phyloP scores from a whole-genome alignment of 2,797 vertebrate species.

The Chromobotia macracanthus region DNA sequence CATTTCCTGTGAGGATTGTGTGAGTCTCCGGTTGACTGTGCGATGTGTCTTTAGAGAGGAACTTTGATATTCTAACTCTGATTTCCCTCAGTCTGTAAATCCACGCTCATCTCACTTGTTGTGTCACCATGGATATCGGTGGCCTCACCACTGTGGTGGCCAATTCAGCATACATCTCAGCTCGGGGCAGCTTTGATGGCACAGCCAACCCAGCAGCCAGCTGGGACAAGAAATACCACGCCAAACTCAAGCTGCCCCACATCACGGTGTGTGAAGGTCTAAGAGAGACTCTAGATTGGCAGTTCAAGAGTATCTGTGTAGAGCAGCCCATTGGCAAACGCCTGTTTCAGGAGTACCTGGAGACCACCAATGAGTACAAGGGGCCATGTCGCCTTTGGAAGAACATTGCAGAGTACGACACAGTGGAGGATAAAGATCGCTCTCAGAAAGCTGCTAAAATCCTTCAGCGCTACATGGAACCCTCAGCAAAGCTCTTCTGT shows the following conservation, averaged over 20 bases:
- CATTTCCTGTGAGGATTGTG: slow-evolving; percentile 48
- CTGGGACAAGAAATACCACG: slow-evolving; percentile 85
- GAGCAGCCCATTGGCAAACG: slow-evolving; percentile 87
- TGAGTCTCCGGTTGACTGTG: slow-evolving; percentile 6
- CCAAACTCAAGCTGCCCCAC: slow-evolving; percentile 85
- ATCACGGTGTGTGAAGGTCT: slow-evolving; percentile 83
- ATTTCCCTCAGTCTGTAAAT: neutral
- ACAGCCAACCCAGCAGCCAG: slow-evolving; percentile 68
- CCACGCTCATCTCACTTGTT: slow-evolving; percentile 11
- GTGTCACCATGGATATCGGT: slow-evolving; percentile 85
- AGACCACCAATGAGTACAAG: slow-evolving; percentile 68
- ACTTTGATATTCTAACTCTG: slow-evolving; percentile 63
- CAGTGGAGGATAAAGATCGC: slow-evolving; percentile 77
- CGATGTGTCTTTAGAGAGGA: neutral
- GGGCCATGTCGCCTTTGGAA: slow-evolving; percentile 80
- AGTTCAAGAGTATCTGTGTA: slow-evolving; percentile 77
- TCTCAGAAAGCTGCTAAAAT: slow-evolving; percentile 79
- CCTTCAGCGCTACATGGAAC: slow-evolving; percentile 81
- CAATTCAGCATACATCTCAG: slow-evolving; percentile 91
- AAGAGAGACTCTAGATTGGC: slow-evolving; percentile 74
- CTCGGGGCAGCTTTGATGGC: slow-evolving; percentile 85
- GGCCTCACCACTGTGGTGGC: slow-evolving; percentile 89
- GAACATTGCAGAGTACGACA: slow-evolving; percentile 82
- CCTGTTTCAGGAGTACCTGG: slow-evolving; percentile 86
- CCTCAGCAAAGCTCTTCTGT: slow-evolving; percentile 80